Evolutionary conservation across 2,113 vertebrate species (phyloP).

Genomic region (Jaculus jaculus): DNA sequence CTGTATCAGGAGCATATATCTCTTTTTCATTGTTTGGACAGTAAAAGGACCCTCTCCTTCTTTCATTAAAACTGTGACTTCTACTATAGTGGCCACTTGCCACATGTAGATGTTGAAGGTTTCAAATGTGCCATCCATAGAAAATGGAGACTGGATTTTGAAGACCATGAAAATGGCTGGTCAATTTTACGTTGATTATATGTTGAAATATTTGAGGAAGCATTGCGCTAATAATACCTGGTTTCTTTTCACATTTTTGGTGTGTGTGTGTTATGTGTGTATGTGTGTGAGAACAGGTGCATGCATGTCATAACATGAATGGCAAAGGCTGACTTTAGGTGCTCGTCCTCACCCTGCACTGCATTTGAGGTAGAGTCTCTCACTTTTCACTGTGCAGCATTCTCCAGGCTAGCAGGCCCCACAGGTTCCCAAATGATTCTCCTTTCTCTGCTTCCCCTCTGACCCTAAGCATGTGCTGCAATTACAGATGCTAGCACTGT

Average conservation of each 20-base stretch:
- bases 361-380: too few species aligned
- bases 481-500: too few species aligned
- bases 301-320: too few species aligned
- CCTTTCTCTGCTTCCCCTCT: too few species aligned
- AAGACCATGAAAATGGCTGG: neutral
- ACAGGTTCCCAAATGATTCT: too few species aligned
- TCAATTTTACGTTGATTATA: conserved; percentile 21
- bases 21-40: neutral
- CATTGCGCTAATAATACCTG: neutral
- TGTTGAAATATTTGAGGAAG: conserved; percentile 40
- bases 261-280: too few species aligned
- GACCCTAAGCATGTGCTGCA: too few species aligned
- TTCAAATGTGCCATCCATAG: neutral
- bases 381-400: too few species aligned
- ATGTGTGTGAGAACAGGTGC: too few species aligned
- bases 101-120: neutral
- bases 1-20: neutral
- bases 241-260: neutral
- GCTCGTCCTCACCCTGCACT: too few species aligned
- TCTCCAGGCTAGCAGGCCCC: too few species aligned
- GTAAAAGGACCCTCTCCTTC: neutral
- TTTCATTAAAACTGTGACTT: neutral
- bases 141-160: conserved; percentile 2
- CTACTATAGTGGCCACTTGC: neutral
- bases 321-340: too few species aligned